Evolutionary conservation across 2,113 vertebrate genomes (phyloP).

Genomic region (Gracilinanus agilis): DNA sequence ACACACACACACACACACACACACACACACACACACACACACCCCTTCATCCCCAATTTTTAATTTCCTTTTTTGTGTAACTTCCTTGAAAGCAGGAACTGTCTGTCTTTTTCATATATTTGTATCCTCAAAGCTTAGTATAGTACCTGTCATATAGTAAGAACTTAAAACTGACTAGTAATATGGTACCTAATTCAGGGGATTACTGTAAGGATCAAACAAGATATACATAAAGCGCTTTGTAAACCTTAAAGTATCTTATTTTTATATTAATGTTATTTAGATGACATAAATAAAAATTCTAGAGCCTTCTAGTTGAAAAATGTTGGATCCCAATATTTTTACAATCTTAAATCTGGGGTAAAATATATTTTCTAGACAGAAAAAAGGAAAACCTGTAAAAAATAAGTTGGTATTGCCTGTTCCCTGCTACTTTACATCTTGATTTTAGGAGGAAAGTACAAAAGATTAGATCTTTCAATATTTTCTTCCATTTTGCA

Average conservation of each 20-base stretch:
- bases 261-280: neutral
- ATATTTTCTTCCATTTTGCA: neutral
- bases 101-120: neutral
- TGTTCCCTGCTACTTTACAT: neutral
- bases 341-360: neutral
- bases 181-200: neutral
- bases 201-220: neutral
- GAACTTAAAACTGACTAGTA: neutral
- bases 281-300: neutral
- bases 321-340: neutral
- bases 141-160: neutral
- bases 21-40: no score
- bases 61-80: neutral
- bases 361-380: neutral
- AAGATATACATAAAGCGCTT: neutral
- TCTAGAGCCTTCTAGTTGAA: neutral
- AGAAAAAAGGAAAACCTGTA: neutral
- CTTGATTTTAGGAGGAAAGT: neutral
- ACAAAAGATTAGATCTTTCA: neutral
- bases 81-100: neutral
- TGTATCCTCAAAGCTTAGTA: neutral
- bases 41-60: neutral
- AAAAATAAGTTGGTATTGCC: neutral
- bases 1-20: no score
- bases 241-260: neutral